Base-by-base conservation (phyloP, 2,888 invertebrate genomes). In the Clistopyga incitator region DNA sequence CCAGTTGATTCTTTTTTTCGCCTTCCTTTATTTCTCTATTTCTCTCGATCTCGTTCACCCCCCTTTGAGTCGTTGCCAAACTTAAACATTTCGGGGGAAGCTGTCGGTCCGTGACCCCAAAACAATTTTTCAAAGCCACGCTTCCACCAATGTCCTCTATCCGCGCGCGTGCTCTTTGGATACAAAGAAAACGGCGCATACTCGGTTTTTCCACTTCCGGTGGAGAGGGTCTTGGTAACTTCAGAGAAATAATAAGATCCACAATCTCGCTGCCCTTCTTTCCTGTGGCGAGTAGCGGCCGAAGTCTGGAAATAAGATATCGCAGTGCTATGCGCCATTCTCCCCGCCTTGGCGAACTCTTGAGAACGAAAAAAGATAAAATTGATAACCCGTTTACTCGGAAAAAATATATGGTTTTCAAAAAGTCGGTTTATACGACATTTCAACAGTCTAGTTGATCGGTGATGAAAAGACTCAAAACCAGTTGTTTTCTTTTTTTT, bases 91-190 rank as follows among this genome's bases (percentile, higher is more conserved):
- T 79, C 75, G 52, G 64, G 67, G 1, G 38, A 83, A 79, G 76
- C 79, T 67, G 79, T 70, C 65, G 71, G 50, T 70, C 25, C 75
- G 64, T 76, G 67, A 72, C 78, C 80, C 18, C 71, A 56, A 77
- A 77, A 80, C 80, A 83, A 83, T 80, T 80, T 80, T 80, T 83
- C 83, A 80, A 77, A 83, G 76, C 76, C 72, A 80, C 83, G 80
- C 59, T 81, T 68, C 38, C 3, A 13, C 2, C 64, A 74, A 23
- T 34, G 38, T 54, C 75, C 34, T 81, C 75, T 72, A 54, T 74
- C 23, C 64, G 8, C 45, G 45, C 18, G 72, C 29, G 23, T 38
- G 18, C 34, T 64, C 20, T 42, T 10, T 38, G 3, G 64, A 11
- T 3, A 38, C 13, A 38, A 38, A 11, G 20, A n/a, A 25, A 34